Percentiles rank a stretch among this genome's conserved stretches.
These are phyloP conservation scores for Muricea muricata DNA, from an alignment of 92 coral and sea anemone genomes.

Conservation along the genomic window DNA sequence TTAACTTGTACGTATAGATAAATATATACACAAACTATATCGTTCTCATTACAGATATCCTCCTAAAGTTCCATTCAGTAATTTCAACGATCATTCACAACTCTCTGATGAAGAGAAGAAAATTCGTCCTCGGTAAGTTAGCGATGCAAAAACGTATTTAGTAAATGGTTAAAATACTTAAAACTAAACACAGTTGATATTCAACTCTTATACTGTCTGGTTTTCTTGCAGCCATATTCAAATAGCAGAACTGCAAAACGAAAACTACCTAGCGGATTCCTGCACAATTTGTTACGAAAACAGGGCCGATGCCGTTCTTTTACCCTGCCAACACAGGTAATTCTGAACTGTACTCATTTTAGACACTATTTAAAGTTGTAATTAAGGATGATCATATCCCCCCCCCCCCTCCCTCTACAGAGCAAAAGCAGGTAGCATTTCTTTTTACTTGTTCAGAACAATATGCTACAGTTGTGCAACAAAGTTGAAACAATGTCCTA, in stretches of 20 bases:
- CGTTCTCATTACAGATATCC: constrained; percentile 76
- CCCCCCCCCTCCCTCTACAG: too few relatives aligned
- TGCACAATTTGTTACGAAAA: constrained; percentile 92
- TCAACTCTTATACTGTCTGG: background rate
- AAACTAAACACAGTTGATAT: background rate
- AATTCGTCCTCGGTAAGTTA: constrained; percentile 82
- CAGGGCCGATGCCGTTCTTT: constrained; percentile 77
- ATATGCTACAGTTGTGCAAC: constrained; percentile 89
- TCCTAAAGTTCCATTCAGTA: constrained; percentile 69
- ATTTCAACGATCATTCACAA: constrained; percentile 84
- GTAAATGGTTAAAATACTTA: too few relatives aligned
- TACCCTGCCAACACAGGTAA: constrained; percentile 92
- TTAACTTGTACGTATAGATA: too few relatives aligned
- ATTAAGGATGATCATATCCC: too few relatives aligned
- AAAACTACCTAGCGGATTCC: constrained; percentile 84
- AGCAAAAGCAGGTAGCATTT: too few relatives aligned
- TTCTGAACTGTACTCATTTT: too few relatives aligned
- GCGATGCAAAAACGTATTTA: too few relatives aligned
- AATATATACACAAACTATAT: too few relatives aligned
- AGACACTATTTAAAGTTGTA: too few relatives aligned
- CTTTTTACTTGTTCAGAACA: constrained; percentile 65
- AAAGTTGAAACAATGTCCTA: constrained; percentile 86
- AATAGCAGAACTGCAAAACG: constrained; percentile 80
- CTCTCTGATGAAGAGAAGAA: constrained; percentile 85
- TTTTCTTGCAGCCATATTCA: constrained; percentile 74